These are phyloP conservation scores for Campylorhamphus procurvoides DNA, from an alignment of 2,113 vertebrate genomes.

Conservation along the genomic window DNA sequence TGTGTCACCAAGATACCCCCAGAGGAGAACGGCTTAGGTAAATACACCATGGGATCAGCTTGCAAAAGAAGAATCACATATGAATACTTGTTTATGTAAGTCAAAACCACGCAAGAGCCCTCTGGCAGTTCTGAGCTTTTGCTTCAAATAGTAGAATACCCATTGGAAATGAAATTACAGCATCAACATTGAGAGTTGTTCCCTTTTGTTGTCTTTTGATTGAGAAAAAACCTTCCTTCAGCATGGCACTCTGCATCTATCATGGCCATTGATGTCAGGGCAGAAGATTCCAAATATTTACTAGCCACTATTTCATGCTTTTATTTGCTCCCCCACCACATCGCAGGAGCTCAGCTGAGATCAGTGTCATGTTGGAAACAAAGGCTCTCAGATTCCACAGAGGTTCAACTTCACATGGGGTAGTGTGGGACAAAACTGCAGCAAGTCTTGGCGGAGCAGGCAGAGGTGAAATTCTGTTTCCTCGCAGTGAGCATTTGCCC, in stretches of 20 bases:
- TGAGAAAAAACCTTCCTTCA: not conserved
- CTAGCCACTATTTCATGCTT: not conserved
- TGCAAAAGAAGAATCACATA: not conserved
- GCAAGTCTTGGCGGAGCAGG: not conserved
- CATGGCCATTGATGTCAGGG: not conserved
- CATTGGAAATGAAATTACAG: not conserved
- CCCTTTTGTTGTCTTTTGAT: not conserved
- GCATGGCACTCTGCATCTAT: accelerated
- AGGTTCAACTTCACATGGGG: not conserved
- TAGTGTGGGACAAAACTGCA: not conserved
- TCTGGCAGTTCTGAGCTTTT: not conserved
- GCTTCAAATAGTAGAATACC: not conserved
- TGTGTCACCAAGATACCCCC: not conserved
- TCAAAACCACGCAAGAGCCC: not conserved
- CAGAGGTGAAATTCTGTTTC: not conserved
- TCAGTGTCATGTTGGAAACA: accelerated
- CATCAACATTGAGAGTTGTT: not conserved
- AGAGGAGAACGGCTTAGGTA: slow-evolving; percentile 21
- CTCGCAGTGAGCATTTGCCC: not conserved
- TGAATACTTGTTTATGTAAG: not conserved
- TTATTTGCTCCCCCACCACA: not conserved
- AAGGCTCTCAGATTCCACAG: not conserved
- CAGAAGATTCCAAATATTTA: not conserved
- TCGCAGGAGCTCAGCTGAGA: not conserved
- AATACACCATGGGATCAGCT: not conserved